phyloP scores from a whole-genome alignment of 2,888 invertebrate species.

The Biston betularia region DNA sequence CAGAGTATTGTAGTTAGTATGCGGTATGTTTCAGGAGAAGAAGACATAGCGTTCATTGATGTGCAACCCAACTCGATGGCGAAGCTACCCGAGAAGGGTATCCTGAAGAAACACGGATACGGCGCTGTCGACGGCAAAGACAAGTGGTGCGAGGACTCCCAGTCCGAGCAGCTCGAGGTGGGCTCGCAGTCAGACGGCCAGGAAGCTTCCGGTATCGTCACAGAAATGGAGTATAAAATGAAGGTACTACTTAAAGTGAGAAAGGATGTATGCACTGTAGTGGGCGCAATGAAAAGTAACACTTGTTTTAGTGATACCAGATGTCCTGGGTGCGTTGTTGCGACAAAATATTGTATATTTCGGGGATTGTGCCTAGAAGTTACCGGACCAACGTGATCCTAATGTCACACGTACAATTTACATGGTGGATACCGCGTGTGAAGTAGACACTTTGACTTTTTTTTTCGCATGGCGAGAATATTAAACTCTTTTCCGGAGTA shows the following conservation, averaged over 20 bases:
- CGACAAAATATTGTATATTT: no score
- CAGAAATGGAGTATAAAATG: slow-evolving; percentile 94
- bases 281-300: no score
- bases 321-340: no score
- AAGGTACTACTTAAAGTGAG: slow-evolving; percentile 86
- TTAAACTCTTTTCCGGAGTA: no score
- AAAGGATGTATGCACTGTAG: no score
- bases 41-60: slow-evolving; percentile 94
- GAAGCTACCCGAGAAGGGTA: slow-evolving; percentile 95
- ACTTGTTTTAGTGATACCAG: no score
- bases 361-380: no score
- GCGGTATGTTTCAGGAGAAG: slow-evolving; percentile 86
- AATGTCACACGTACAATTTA: no score
- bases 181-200: slow-evolving; percentile 90
- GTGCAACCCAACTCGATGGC: slow-evolving; percentile 91
- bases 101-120: slow-evolving; percentile 95
- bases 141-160: slow-evolving; percentile 91
- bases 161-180: slow-evolving; percentile 89
- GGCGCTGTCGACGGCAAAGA: slow-evolving; percentile 91
- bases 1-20: neutral
- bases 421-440: no score
- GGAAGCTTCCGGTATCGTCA: slow-evolving; percentile 88
- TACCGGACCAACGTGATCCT: no score
- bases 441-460: no score
- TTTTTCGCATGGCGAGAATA: no score